Conservation (phyloP, 2,888 invertebrate species). For the Fissipunctia ypsillon region DNA sequence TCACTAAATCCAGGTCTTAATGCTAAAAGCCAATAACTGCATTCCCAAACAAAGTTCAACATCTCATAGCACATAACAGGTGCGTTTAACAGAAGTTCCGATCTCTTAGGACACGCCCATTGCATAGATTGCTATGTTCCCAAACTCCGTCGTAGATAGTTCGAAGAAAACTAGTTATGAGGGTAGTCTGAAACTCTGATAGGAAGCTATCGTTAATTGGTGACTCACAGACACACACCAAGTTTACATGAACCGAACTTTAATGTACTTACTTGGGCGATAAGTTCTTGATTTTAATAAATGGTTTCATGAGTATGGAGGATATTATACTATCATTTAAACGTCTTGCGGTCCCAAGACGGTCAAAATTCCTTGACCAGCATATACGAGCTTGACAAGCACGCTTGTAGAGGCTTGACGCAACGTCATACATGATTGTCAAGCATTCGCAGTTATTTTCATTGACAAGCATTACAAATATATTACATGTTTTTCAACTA, state of each 20-base stretch:
- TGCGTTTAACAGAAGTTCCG: conserved; percentile 33
- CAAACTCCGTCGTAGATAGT: conserved; percentile 54
- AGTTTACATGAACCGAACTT: conserved; percentile 48
- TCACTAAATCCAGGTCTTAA: conserved; percentile 2
- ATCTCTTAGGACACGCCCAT: conserved; percentile 37
- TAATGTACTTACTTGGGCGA: conserved; percentile 26
- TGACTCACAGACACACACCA: conserved; percentile 24
- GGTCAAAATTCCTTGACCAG: no score
- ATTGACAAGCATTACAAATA: no score
- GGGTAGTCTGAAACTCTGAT: conserved; percentile 39
- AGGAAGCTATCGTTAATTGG: conserved; percentile 55
- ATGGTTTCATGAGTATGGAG: background rate
- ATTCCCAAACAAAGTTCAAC: conserved; percentile 38
- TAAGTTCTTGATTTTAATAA: background rate
- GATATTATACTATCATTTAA: background rate
- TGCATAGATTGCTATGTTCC: conserved; percentile 65
- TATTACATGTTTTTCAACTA: no score
- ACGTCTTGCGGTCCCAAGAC: no score
- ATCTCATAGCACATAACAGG: conserved; percentile 19
- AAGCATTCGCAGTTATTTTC: no score
- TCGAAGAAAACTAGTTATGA: conserved; percentile 57
- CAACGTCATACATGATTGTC: no score
- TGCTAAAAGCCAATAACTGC: conserved; percentile 28
- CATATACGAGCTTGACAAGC: no score
- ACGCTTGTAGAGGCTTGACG: no score